Base-by-base conservation (phyloP, 2,888 invertebrate species). In the Callinectes sapidus region DNA sequence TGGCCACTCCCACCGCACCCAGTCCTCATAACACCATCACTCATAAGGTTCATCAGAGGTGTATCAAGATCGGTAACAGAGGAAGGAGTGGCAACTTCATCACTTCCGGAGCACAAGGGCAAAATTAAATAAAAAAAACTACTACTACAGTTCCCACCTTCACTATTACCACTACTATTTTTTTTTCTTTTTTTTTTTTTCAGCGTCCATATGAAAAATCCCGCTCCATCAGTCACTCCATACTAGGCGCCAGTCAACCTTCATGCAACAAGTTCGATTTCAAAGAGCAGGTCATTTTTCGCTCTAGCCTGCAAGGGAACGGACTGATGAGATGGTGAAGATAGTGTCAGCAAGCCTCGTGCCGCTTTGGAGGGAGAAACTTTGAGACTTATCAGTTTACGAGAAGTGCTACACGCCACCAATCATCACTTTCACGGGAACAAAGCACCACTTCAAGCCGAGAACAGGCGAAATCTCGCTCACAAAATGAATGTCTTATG, bases 401-500 rank as follows among this genome's bases (percentile, higher is more conserved):
- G 71, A 71, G 71, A 71, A 71, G n/a, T 71, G n/a, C n/a, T n/a
- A n/a, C 23, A 71, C 10, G 71, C 71, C n/a, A 23, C 71, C 23
- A 71, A 71, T 71, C 71, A 71, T 71, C 71, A 71, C 71, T 71
- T 71, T 71, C 71, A 71, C 71, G 28, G 71, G 71, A 71, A 71
- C 71, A 61, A 61, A 16, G 61, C 61, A 71, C 3, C 71, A 71
- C 23, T 71, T 3, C 2, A 71, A 71, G 23, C n/a, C 71, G 61
- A 61, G 18, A 71, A 71, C 71, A 71, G 10, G 71, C 28, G 71
- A 71, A 71, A 71, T 71, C 28, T n/a, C 28, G 71, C 23, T n/a
- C 28, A 71, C 71, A n/a, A 71, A 23, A n/a, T 6, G n/a, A 28
- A 0, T n/a, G 23, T 71, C 71, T 71, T n/a, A 28, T 23, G 71